These are phyloP conservation scores for Doryteuthis pealeii DNA, from an alignment of 1,140 invertebrate species.

Conservation along the genomic window DNA sequence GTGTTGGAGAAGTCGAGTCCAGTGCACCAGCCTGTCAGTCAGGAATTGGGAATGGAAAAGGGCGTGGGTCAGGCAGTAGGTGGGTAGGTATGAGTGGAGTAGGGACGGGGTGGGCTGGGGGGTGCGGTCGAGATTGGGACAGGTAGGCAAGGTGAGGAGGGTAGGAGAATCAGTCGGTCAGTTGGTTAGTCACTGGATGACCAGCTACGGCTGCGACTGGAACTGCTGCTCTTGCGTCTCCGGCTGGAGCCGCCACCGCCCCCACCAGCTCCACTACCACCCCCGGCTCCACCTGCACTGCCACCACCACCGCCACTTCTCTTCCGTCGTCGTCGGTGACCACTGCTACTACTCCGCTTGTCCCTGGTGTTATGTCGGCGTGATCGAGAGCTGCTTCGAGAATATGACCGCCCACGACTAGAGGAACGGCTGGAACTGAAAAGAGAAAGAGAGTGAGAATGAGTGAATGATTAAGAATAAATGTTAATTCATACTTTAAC, in stretches of 20 bases:
- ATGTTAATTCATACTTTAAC: too few relatives aligned
- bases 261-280: not conserved
- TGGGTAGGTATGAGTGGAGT: too few relatives aligned
- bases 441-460: too few relatives aligned
- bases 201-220: conserved; percentile 4
- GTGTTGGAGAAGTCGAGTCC: too few relatives aligned
- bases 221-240: not conserved
- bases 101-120: too few relatives aligned
- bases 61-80: too few relatives aligned
- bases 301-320: not conserved
- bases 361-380: not conserved
- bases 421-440: not conserved
- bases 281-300: not conserved
- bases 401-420: not conserved
- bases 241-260: not conserved
- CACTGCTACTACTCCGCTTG: not conserved
- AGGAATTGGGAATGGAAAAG: too few relatives aligned
- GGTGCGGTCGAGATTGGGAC: too few relatives aligned
- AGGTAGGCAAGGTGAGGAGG: too few relatives aligned
- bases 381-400: not conserved
- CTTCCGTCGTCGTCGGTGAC: not conserved
- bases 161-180: too few relatives aligned
- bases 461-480: too few relatives aligned
- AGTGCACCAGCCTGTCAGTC: too few relatives aligned
- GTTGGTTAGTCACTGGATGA: conserved; percentile 1